Conservation (phyloP, 2,113 vertebrate species). For the Falcunculus frontatus region DNA sequence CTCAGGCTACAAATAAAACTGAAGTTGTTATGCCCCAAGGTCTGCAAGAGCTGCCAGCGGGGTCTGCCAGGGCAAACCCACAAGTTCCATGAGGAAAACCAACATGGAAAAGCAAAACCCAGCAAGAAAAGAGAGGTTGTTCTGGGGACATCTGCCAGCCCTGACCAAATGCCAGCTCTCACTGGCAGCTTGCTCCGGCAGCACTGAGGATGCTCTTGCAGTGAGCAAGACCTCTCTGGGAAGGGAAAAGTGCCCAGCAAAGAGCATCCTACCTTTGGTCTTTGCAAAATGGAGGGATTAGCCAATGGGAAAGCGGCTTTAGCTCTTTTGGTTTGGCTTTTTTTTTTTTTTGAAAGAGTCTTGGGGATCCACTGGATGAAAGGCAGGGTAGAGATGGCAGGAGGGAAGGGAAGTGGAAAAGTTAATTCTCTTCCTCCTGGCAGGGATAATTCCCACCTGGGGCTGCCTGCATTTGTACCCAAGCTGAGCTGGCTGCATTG, state of each 20-base stretch:
- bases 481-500: not conserved
- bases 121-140: not conserved
- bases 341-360: not conserved
- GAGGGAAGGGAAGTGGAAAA: not conserved
- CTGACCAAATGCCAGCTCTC: not conserved
- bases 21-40: not conserved
- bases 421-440: not conserved
- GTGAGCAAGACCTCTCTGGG: not conserved
- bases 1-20: not conserved
- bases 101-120: not conserved
- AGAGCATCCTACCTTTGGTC: not conserved
- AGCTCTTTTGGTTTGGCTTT: not conserved
- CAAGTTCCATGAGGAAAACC: not conserved
- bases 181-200: rapidly evolving
- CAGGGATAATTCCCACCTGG: not conserved
- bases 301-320: not conserved
- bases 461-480: not conserved
- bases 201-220: not conserved
- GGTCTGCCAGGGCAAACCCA: not conserved
- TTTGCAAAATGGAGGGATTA: not conserved
- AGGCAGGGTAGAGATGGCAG: not conserved
- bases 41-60: not conserved
- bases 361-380: not conserved
- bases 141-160: not conserved
- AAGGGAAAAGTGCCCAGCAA: not conserved